These are phyloP conservation scores for Leptinotarsa lineolata DNA, from an alignment of 1,140 invertebrate species.

Conservation along the genomic window DNA sequence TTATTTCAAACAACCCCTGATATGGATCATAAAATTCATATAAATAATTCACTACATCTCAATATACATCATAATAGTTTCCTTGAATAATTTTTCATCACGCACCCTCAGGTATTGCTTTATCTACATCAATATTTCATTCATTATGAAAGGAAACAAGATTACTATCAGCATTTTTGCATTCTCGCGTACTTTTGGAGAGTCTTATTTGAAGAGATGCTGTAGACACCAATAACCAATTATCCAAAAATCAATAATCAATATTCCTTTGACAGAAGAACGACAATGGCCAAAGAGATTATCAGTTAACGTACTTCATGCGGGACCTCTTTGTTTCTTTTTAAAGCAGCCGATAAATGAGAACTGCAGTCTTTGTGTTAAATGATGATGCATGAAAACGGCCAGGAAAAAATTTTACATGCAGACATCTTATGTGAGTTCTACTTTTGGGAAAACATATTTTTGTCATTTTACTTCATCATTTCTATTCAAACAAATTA, in stretches of 20 bases:
- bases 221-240: conserved; percentile 7
- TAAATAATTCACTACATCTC: neutral
- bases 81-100: neutral
- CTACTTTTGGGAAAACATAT: too few species aligned
- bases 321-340: neutral
- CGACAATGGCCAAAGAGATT: neutral
- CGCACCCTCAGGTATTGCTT: neutral
- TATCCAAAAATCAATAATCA: conserved; percentile 13
- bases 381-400: neutral
- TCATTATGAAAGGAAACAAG: neutral
- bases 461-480: too few species aligned
- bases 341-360: neutral
- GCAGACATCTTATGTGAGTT: neutral
- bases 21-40: neutral
- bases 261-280: conserved; percentile 7
- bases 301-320: neutral
- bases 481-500: too few species aligned
- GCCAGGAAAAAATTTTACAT: neutral
- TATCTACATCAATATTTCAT: neutral
- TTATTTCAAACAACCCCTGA: too few species aligned
- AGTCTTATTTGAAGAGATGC: neutral
- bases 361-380: neutral
- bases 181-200: neutral
- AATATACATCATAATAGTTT: neutral
- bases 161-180: conserved; percentile 9